phyloP scores from a whole-genome alignment of 2,113 vertebrate species.

The Peromyscus californicus region DNA sequence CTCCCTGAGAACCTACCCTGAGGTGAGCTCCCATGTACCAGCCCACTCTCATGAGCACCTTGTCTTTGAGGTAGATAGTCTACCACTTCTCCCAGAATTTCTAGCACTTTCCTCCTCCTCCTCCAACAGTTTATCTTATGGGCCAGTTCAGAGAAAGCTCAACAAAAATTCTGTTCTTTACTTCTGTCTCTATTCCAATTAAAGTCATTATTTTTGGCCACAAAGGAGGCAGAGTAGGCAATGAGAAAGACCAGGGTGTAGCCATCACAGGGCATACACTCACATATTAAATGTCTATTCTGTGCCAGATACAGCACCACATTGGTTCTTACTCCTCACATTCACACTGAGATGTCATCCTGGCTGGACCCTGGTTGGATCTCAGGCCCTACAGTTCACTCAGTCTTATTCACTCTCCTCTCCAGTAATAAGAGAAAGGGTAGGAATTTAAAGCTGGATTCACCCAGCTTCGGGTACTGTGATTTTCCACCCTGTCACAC shows the following conservation, averaged over 20 bases:
- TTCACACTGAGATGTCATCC: neutral
- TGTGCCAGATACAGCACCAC: neutral
- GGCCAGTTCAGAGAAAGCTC: neutral
- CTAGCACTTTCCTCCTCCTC: neutral
- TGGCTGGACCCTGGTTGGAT: neutral
- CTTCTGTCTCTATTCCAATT: conserved; percentile 2
- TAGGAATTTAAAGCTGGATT: neutral
- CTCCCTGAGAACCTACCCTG: neutral
- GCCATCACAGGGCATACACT: fast-evolving
- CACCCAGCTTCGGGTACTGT: neutral
- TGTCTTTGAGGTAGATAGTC: neutral
- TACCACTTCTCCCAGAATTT: neutral
- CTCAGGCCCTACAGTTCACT: neutral
- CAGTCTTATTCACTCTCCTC: neutral
- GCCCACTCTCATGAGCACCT: neutral
- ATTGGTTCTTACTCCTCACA: neutral
- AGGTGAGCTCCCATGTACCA: neutral
- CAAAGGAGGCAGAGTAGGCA: neutral
- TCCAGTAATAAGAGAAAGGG: neutral
- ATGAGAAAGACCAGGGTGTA: neutral
- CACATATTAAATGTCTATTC: neutral
- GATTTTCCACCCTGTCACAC: neutral
- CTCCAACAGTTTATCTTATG: neutral
- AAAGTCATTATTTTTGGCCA: neutral
- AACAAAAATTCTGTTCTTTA: neutral